Evolutionary conservation across 2,797 vertebrate species (phyloP), one percentile per base, ranked within the genome.

Genomic region (Hylomyscus alleni): DNA sequence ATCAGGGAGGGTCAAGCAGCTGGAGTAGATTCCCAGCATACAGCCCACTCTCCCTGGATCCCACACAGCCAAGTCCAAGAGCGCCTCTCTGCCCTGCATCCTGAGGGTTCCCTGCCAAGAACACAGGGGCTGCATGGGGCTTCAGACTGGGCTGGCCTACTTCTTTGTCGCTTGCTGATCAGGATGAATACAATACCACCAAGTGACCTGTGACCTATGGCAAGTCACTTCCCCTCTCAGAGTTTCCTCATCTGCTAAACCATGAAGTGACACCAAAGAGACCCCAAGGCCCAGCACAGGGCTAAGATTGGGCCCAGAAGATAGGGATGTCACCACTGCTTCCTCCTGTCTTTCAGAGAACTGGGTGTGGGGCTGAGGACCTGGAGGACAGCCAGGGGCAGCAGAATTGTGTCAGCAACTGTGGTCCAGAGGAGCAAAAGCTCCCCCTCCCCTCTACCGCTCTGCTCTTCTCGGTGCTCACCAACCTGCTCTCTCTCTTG

Each of bases 271-370:
- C 89, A 95, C 47, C 31, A 24, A 60, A 44, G 50, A 40, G 6
- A 11, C 44, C 22, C 77, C 2, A 19, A 40, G 81, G 60, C 44
- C 73, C 13, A 19, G 15, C 1, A 22, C 77, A 83, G 62, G 3
- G 44, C 94, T 94, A 34, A 62, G 72, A 62, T n/a, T 76, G 91
- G 52, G 83, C 65, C n/a, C 24, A 60, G 12, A 34, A 82, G 94
- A 95, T 62, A 93, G 56, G 85, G 44, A 80, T 93, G 95, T 92
- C 58, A 17, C 90, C 95, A 86, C 20, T 60, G 90, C 95, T 98
- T 98, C 98, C 97, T 96, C 97, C 96, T 98, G 95, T 47, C 44
- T 65, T 97, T 97, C 95, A 90, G 95, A 97, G 94, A 98, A 96
- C 1, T 92, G 93, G 94, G 90, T 37, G 89, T 95, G 97, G 80